These are phyloP conservation scores for Palythoa caribaeorum DNA, from an alignment of 92 coral and sea anemone species.

Conservation along the genomic window DNA sequence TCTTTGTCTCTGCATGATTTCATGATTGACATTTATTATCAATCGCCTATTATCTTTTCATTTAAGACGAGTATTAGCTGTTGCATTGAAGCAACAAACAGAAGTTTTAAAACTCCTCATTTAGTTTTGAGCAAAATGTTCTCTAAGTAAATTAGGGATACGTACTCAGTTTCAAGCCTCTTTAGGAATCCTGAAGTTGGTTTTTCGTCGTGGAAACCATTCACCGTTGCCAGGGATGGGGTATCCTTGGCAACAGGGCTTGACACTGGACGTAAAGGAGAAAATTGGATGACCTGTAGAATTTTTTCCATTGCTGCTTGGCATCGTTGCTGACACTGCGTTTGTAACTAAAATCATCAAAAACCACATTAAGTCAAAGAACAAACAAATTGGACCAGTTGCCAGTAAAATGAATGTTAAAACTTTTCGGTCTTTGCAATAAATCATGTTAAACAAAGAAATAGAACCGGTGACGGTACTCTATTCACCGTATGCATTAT, in stretches of 20 bases:
- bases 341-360: slow-evolving; percentile 57
- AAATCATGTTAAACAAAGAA: background rate
- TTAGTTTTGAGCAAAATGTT: no score
- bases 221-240: slow-evolving; percentile 42
- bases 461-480: background rate
- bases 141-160: background rate
- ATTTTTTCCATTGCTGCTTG: slow-evolving; percentile 51
- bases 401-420: background rate
- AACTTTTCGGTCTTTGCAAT: background rate
- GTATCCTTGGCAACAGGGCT: slow-evolving; percentile 48
- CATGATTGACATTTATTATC: no score
- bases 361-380: background rate
- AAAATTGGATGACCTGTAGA: slow-evolving; percentile 18
- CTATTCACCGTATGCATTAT: no score
- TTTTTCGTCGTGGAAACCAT: slow-evolving; percentile 52
- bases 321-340: slow-evolving; percentile 63
- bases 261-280: slow-evolving; percentile 16
- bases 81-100: no score
- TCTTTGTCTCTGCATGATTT: no score
- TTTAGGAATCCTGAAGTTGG: slow-evolving; percentile 33
- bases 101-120: no score
- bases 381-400: background rate
- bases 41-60: no score
- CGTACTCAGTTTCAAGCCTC: slow-evolving; percentile 75
- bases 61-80: no score